Evolutionary conservation across 2,113 vertebrate genomes (phyloP), one percentile per base, ranked within the genome.

Genomic region (Grantiella picta): DNA sequence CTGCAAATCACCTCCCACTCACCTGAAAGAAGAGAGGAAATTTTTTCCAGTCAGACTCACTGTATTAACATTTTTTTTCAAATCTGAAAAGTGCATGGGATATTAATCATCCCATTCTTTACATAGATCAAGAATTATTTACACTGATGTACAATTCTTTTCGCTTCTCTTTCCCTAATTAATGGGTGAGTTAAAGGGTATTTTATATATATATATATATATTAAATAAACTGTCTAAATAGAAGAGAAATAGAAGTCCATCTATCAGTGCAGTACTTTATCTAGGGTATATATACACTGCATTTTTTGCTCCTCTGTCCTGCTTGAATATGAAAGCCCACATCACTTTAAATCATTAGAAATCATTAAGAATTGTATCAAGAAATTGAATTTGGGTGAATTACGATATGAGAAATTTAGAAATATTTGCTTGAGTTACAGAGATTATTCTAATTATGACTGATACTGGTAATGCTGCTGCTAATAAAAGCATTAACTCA

Each of bases 401-500:
- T 77, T 79, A 45, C 0, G 0, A 44, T 36, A 28, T 0, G 0
- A 53, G 35, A 91, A 71, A 66, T 77, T 64, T 54, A 53, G 59
- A 89, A 82, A 80, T 35, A 85, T 75, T 92, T 89, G 9, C 31
- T n/a, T 57, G 33, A 65, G 10, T 87, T 94, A 49, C 28, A 85
- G 31, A 61, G 24, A 73, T 84, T 27, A 3, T 79, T 91, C 44
- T 36, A 35, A 69, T 93, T 78, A 65, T 53, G 42, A 47, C 31
- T 47, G 53, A 38, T 54, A 31, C 15, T 19, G 9, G 22, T 76
- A 40, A 38, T 3, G 3, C 49, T 81, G 22, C 38, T 59, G 21
- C 64, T 84, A 57, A 87, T 73, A 68, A 78, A 91, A 81, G 10
- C 28, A 87, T 84, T 85, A 77, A 87, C 91, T 94, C 50, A 87